Conservation (phyloP, 2,113 vertebrate genomes). For the Rhegmatorhina hoffmannsi region DNA sequence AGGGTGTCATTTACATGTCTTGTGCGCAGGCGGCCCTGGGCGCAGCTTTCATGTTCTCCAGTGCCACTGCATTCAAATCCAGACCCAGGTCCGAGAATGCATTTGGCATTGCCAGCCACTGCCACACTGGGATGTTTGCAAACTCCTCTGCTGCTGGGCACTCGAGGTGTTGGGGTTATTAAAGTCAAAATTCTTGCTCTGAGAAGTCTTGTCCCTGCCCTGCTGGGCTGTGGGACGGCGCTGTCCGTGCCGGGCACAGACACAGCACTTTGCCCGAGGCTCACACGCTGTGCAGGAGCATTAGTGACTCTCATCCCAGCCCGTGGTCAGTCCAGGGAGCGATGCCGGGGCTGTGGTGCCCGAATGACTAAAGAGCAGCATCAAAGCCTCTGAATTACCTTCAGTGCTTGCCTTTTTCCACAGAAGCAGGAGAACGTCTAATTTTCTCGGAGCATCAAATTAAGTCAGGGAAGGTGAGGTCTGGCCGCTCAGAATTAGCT, state of each 20-base stretch:
- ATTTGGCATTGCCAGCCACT: not conserved
- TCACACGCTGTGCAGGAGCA: not conserved
- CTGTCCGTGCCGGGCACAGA: not conserved
- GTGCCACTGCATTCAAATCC: not conserved
- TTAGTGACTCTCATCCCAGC: conserved; percentile 13
- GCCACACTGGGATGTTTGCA: rapidly evolving
- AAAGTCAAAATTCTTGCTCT: not conserved
- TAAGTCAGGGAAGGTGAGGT: not conserved
- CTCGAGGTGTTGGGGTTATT: not conserved
- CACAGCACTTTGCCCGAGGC: not conserved
- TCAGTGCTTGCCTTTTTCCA: conserved; percentile 24
- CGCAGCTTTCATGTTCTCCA: not conserved
- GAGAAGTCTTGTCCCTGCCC: not conserved
- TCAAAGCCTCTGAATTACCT: conserved; percentile 53
- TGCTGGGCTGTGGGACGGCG: not conserved
- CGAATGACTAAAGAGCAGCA: conserved; percentile 64
- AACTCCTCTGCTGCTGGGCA: not conserved
- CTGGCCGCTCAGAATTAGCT: not conserved
- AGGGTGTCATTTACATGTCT: not conserved
- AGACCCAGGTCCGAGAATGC: not conserved
- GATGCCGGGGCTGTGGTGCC: not conserved
- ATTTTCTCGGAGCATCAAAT: conserved; percentile 50
- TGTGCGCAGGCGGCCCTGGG: not conserved
- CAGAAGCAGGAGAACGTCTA: not conserved
- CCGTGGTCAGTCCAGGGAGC: conserved; percentile 14